Evolutionary conservation across 2,888 invertebrate genomes (phyloP).

Genomic region (Torymus auratus): DNA sequence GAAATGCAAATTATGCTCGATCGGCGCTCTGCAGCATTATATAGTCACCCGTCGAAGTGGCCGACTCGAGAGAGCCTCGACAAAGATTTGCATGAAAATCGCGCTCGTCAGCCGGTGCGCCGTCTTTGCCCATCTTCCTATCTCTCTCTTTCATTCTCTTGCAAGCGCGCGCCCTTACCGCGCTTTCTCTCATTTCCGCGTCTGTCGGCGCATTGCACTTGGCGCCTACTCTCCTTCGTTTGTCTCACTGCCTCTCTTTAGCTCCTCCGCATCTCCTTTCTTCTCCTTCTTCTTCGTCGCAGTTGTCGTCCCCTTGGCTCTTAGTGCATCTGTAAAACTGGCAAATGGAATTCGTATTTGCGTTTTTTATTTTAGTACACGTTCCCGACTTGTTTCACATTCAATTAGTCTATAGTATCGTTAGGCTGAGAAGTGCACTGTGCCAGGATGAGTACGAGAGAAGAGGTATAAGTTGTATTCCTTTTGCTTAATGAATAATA

Average conservation of each 20-base stretch:
- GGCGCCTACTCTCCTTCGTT: too few species aligned
- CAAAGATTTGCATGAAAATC: constrained; percentile 67
- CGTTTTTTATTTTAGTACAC: too few species aligned
- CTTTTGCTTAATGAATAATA: too few species aligned
- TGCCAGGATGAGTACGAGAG: too few species aligned
- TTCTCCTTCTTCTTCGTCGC: not conserved
- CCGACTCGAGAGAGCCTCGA: not conserved
- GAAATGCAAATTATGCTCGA: constrained; percentile 32
- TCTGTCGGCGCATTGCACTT: not conserved
- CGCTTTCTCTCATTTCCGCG: not conserved
- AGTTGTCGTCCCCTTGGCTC: too few species aligned
- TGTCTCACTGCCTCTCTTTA: not conserved
- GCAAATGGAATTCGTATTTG: not conserved
- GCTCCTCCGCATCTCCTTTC: not conserved
- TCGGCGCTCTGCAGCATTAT: not conserved
- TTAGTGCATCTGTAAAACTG: not conserved
- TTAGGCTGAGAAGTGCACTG: too few species aligned
- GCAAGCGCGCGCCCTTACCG: constrained; percentile 3
- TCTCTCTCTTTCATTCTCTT: too few species aligned
- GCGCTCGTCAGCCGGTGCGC: constrained; percentile 36
- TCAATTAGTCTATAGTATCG: too few species aligned
- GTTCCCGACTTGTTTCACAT: too few species aligned
- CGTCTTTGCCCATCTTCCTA: too few species aligned
- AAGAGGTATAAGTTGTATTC: too few species aligned
- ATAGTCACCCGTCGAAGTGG: not conserved